A percentile compares a stretch with the other conserved stretches of the same genome.
These are phyloP conservation scores for Torymus aiolomorphi DNA, from an alignment of 2,888 invertebrate species.

Conservation along the genomic window DNA sequence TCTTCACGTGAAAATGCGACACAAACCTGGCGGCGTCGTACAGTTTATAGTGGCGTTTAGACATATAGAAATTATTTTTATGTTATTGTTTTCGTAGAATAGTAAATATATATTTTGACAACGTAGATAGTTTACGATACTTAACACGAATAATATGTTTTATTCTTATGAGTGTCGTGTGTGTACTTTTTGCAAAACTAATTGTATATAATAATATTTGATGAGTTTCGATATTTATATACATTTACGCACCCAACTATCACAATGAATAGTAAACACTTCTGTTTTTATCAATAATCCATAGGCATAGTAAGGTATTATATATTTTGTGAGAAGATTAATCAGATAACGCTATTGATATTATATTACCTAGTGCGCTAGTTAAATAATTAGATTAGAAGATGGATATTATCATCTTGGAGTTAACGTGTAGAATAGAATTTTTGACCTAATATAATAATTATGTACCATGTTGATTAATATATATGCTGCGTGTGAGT, in stretches of 20 bases:
- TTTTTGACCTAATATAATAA: constrained; percentile 45
- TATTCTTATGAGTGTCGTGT: constrained; percentile 62
- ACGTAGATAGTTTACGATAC: constrained; percentile 68
- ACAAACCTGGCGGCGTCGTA: constrained; percentile 35
- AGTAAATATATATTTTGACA: constrained; percentile 60
- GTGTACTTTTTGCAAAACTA: constrained; percentile 58
- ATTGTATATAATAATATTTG: constrained; percentile 43
- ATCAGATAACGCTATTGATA: constrained; percentile 39
- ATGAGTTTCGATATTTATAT: constrained; percentile 34
- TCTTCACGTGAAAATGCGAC: background rate
- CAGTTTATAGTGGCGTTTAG: constrained; percentile 50
- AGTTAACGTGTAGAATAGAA: constrained; percentile 62
- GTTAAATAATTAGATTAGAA: constrained; percentile 62
- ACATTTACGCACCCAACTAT: constrained; percentile 24
- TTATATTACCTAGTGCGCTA: constrained; percentile 56
- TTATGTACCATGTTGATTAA: constrained; percentile 47
- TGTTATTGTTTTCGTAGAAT: constrained; percentile 56
- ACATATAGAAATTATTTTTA: constrained; percentile 38
- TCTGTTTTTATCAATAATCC: constrained; percentile 38
- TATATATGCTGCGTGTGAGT: constrained; percentile 48
- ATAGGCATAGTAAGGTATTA: constrained; percentile 43
- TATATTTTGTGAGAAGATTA: constrained; percentile 42
- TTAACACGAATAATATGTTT: constrained; percentile 46
- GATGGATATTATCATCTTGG: constrained; percentile 55
- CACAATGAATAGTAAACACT: constrained; percentile 24